Evolutionary conservation across 2,113 vertebrate species (phyloP), one percentile per base, ranked within the genome.

Genomic region (Colaptes auratus): DNA sequence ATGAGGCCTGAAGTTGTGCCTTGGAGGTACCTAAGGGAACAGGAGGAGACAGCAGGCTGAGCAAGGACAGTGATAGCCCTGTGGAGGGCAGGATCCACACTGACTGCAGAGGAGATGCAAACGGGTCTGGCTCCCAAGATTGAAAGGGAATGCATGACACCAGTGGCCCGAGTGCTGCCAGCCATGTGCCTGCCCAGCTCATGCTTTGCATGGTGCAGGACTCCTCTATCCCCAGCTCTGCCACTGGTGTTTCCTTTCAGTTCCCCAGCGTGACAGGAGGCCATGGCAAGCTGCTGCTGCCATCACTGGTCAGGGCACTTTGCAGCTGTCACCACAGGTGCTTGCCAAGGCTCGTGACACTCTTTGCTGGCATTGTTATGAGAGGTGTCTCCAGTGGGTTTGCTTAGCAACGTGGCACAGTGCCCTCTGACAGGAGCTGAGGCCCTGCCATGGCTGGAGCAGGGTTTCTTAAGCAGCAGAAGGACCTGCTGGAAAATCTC

Each of bases 191-290:
- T 81, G 46, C 25, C 24, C 33, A 71, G 12, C 27, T 31, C 53
- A 25, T 0, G 0, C 53, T 28, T 23, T 23, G 33, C 33, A 24
- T 0, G 3, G 24, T 9, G 39, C 25, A 50, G 53, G 21, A 11
- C 25, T 58, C 12, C 66, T 48, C 25, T 52, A 15, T 31, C 35
- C 23, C 4, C 10, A 4, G 39, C n/a, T 72, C 31, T 61, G 55
- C 55, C 58, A 42, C 35, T 28, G 19, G 69, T 0, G 2, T 63
- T 20, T 15, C n/a, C 28, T 39, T 23, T 31, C 58, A 44, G 33
- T 46, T 53, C 16, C 59, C 28, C 0, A 3, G 24, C 24, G 67
- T 58, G n/a, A 27, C 42, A 56, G 24, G 27, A 42, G 42, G 33
- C 50, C 52, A 13, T 3, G 23, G 25, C 33, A 42, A 53, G 27